phyloP scores from a whole-genome alignment of 2,113 vertebrate species.

The Electrona antarctica region DNA sequence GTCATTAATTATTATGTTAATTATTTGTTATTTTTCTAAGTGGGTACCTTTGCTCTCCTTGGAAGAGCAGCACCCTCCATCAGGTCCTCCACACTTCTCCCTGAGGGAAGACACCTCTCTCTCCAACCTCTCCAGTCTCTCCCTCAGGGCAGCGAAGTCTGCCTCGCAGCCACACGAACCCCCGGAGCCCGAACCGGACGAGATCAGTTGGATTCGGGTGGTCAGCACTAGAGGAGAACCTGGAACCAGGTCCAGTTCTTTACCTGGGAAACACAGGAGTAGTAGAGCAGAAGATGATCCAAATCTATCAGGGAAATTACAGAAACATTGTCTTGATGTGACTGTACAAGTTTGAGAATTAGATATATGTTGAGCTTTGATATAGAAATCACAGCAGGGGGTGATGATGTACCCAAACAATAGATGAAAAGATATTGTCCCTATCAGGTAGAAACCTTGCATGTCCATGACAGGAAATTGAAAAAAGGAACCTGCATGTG shows the following conservation, averaged over 20 bases:
- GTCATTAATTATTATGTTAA: no score
- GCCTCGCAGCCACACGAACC: constrained; percentile 55
- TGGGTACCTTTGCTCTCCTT: constrained; percentile 74
- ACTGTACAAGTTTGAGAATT: no score
- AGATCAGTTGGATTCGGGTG: constrained; percentile 75
- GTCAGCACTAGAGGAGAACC: constrained; percentile 77
- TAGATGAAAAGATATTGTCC: no score
- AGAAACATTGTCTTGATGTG: no score
- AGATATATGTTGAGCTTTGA: no score
- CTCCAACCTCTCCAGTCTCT: constrained; percentile 73
- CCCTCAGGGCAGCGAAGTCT: constrained; percentile 60
- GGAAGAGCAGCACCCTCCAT: constrained; percentile 73
- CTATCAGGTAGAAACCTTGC: no score
- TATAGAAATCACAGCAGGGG: no score
- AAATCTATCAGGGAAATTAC: no score
- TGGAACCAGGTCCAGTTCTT: constrained; percentile 64
- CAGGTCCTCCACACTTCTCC: constrained; percentile 71
- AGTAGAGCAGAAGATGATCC: not conserved
- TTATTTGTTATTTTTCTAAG: no score
- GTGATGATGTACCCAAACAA: no score
- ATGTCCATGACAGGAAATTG: no score
- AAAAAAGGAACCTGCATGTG: no score
- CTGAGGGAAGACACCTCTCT: constrained; percentile 74
- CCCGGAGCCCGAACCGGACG: constrained; percentile 10
- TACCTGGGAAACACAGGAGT: constrained; percentile 37